These are phyloP conservation scores for Callocephalon fimbriatum DNA, from an alignment of 2,113 vertebrate genomes.

Conservation along the genomic window DNA sequence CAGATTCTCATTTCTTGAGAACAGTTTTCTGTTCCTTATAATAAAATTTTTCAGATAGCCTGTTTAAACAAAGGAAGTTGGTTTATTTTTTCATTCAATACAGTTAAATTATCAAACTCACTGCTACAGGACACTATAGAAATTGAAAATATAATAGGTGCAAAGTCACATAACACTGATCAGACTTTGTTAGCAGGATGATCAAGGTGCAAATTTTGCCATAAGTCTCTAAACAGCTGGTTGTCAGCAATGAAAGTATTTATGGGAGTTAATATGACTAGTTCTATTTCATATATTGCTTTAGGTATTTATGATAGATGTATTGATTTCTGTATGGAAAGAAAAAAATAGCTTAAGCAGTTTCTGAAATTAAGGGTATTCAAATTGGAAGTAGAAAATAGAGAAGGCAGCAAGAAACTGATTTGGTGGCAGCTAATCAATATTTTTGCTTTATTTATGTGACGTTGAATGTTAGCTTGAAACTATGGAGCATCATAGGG, in stretches of 20 bases:
- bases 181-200: not conserved
- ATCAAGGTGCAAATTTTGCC: not conserved
- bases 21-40: not conserved
- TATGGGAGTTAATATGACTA: not conserved
- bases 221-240: not conserved
- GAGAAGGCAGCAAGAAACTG: not conserved
- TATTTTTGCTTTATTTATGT: not conserved
- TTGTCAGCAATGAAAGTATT: not conserved
- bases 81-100: not conserved
- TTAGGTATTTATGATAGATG: not conserved
- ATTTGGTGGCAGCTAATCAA: not conserved
- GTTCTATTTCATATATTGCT: not conserved
- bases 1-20: not conserved
- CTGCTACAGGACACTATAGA: not conserved
- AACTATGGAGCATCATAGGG: not conserved
- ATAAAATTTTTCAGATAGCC: not conserved
- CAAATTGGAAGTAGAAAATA: not conserved
- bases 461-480: not conserved
- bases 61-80: not conserved
- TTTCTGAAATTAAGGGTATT: not conserved
- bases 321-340: not conserved
- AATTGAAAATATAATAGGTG: not conserved
- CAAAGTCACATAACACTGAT: not conserved
- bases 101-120: not conserved
- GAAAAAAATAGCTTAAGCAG: not conserved